Evolutionary conservation across 2,797 vertebrate genomes (phyloP), one percentile per base, ranked within the genome.

Genomic region (Pseudochromis fuscus): DNA sequence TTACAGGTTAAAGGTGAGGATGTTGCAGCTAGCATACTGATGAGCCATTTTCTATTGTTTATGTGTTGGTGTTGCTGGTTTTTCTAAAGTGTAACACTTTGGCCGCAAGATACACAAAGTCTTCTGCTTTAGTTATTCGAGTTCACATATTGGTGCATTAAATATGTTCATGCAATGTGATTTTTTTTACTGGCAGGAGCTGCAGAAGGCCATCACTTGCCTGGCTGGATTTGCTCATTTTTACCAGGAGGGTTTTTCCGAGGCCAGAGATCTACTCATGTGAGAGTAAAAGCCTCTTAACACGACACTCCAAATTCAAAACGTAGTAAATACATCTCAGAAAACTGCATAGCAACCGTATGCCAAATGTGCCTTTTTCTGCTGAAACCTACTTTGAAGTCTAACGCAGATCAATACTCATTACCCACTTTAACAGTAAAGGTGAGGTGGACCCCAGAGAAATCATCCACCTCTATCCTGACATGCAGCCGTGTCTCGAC

Each of bases 361-460:
- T 24, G 28, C 51, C 30, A 35, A 62, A 48, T 58, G 49, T 48
- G 42, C 52, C 1, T 28, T 56, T n/a, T 56, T 55, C 15, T 64
- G 12, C 10, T 45, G 28, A 71, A 62, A 67, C 52, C 42, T 33
- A 44, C 59, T 4, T 48, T 27, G 2, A 58, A 52, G 35, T 81
- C 25, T 59, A 44, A 81, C 42, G 58, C 25, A 40, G 59, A 78
- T 71, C 63, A 51, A 79, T 75, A 59, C 7, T 16, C 61, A 62
- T 86, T 45, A 27, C 48, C 59, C 37, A 37, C 21, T 77, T 72
- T 15, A 77, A 70, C 82, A 94, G 94, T 24, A 76, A 91, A 85
- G 85, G 92, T 73, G 80, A 91, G 65, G 37, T 93, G 75, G 93
- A 94, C 89, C 93, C 92, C 7, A 87, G 92, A 80, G 92, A 94